Base-by-base conservation (phyloP, 37 sponge, comb jelly and placozoan species). In the Axinella damicornis region DNA sequence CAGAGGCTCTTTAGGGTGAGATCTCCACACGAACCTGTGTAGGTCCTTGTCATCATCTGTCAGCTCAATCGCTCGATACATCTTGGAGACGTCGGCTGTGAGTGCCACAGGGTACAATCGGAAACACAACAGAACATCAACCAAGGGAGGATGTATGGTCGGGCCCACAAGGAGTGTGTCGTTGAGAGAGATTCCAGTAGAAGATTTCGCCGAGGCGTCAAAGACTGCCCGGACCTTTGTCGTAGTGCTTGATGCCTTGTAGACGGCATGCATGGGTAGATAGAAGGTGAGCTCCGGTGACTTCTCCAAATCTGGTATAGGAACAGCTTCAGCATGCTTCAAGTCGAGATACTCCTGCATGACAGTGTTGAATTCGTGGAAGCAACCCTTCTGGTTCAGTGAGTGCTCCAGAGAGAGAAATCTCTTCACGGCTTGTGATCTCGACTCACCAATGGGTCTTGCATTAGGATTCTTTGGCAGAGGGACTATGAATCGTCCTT, bases 171-270 rank as follows among this genome's bases (percentile, higher is more conserved):
- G 79, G 18, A 86, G 73, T 17, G 63, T 79, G 73, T 86, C 87
- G 38, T 86, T 86, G 20, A 85, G 69, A 24, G 85, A 85, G 24
- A 85, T 77, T 65, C 85, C 85, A 35, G 85, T 76, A 25, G 85
- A 75, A 25, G 85, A 85, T 32, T 76, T 85, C 12, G 85, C 85
- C 12, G 85, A 85, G 32, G 77, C 69, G 38, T 85, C 85, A 75
- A 85, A 85, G 27, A 85, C 85, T 25, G 85, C 85, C 52, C 85
- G 75, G 76, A 85, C 37, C 69, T 76, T 85, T 22, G 83, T 83
- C 35, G 69, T 85, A 27, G 77, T 69, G 52, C 85, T 85, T 76
- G 85, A 53, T 20, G 67, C 69, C 58, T 85, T 85, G 85, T 85
- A 76, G 15, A 85, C 85, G n/a, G 77, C 85, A 67, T 85, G 85